Base-by-base conservation (phyloP, 2,113 vertebrate species). In the Gambusia affinis region DNA sequence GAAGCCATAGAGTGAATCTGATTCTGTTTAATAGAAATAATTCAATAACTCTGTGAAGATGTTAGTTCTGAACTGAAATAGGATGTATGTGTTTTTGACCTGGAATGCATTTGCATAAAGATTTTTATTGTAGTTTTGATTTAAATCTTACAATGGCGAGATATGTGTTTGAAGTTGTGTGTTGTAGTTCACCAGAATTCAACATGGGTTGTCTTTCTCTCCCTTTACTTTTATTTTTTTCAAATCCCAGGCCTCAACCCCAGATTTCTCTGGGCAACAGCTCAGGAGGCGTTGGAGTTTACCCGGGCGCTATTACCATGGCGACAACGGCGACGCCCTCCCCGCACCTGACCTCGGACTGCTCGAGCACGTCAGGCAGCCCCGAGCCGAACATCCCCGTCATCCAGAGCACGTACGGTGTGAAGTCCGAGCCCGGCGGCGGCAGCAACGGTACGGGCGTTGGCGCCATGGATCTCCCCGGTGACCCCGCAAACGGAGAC, bases 321-420 rank as follows among this genome's bases (percentile, higher is more conserved):
- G 95, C 97, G 1, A 95, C 96, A 39, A 94, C 87, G 8, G 88
- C 96, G 87, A 97, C 97, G 0, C 95, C 96, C 0, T 97, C 97
- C 64, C 97, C 97, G 76, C 97, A 97, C 93, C 95, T 99, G 96
- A 97, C 97, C 82, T 99, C 98, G 39, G 98, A 99, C 95, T 99
- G 97, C 95, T 99, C 98, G 30, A 99, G 98, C 93, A 96, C 96
- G 85, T 99, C 98, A 0, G 97, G 95, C 89, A 99, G 98, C 92
- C 98, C 98, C 0, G 98, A 99, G 83, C 98, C 97, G 73, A 94
- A 95, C 93, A 96, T 97, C 91, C 97, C 98, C 0, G 96, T 98
- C 95, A 98, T 99, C 85, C 98, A 98, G 95, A 97, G 97, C 95
- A 96, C 97, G 89, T 99, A 97, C 0, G 92, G 94, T 51, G 92